Evolutionary conservation across 2,113 vertebrate species (phyloP).

Genomic region (Chaetodon trifascialis): DNA sequence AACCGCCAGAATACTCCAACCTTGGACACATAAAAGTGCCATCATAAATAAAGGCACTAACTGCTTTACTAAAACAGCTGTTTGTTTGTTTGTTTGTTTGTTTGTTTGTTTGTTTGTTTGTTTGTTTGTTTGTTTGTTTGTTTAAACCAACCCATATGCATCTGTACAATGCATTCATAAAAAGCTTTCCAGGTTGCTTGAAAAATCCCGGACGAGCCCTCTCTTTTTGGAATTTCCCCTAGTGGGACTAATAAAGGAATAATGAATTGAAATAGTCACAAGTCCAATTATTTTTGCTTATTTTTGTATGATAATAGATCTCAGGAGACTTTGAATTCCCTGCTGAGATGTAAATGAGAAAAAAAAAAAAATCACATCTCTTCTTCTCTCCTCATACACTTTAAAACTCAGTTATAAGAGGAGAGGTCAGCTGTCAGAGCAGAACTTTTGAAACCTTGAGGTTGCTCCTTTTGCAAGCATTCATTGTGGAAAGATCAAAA

Average conservation of each 20-base stretch:
- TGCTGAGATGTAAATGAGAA: background rate
- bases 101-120: no score
- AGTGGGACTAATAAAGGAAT: no score
- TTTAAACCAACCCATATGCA: background rate
- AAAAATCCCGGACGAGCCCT: no score
- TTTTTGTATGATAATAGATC: background rate
- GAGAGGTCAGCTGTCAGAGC: background rate
- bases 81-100: background rate
- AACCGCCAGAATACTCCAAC: background rate
- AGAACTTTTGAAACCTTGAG: background rate
- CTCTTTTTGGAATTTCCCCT: no score
- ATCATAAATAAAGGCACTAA: slow-evolving; percentile 54
- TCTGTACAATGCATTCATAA: background rate
- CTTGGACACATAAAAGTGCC: background rate
- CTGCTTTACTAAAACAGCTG: background rate
- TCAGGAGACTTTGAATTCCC: background rate
- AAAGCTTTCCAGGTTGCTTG: background rate
- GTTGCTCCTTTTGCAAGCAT: background rate
- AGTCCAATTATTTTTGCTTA: background rate
- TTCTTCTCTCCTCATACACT: background rate
- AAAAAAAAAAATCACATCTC: background rate
- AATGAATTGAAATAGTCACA: background rate
- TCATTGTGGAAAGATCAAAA: slow-evolving; percentile 54
- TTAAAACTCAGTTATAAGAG: background rate
- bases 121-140: no score